Base-by-base conservation (phyloP, 2,888 invertebrate genomes). In the Meiosimyza platycephala region DNA sequence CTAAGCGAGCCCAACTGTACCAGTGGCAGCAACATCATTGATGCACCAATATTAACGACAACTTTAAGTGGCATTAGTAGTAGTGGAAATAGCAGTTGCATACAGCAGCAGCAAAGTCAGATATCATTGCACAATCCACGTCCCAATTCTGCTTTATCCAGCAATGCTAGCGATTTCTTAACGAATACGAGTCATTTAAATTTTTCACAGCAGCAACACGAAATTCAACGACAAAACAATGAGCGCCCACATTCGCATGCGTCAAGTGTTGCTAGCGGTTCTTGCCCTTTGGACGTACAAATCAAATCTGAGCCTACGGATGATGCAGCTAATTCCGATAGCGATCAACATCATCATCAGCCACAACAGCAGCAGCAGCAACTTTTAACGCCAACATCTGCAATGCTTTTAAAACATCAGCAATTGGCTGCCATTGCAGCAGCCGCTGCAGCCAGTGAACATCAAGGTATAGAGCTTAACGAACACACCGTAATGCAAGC, bases 11-110 rank as follows among this genome's bases (percentile, higher is more conserved):
- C 64, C 11, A 72, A 73, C 11, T 59, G 62, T 48, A 2, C 74
- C 76, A 50, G 75, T 16, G n/a, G 13, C 16, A 73, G 13, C 16
- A 73, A 63, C 62, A 72, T 55, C 75, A 50, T 28, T 51, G 50
- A 64, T 64, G 6, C 76, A 75, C 12, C 71, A 66, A 18, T 69
- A 73, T 22, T 74, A 74, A 89, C 80, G 89, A 89, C 78, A 89
- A 91, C 83, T 90, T 90, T 52, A 81, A 59, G 48, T 13, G 55
- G 47, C 16, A 11, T 16, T 11, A 48, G 28, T 28, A 48, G 28
- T 28, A 16, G 15, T 40, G 54, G 11, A 28, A 40, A 69, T 0
- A 67, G 66, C 0, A 66, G 75, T 51, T 73, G 73, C 62, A 72
- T 59, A 0, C 69, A 73, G 6, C 48, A 18, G 28, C 48, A 16